phyloP scores from a whole-genome alignment of 2,797 vertebrate species.

The Enteromius thamalakanensis region DNA sequence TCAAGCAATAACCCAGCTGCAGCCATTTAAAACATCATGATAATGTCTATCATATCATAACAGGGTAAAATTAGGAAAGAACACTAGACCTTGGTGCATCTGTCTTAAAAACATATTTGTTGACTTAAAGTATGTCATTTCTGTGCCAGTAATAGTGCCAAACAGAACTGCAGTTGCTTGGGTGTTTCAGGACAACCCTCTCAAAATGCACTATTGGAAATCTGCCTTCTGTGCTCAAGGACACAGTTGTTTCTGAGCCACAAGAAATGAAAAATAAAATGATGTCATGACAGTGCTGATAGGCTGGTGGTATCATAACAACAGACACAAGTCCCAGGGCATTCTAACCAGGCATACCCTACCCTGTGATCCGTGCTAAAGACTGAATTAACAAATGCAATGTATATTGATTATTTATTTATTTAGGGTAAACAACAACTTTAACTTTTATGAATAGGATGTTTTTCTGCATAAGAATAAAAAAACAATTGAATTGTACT shows the following conservation, averaged over 20 bases:
- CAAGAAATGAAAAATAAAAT: constrained; percentile 11
- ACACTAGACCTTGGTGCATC: background rate
- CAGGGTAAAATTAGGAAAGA: background rate
- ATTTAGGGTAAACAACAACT: background rate
- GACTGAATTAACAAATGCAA: background rate
- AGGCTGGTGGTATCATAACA: constrained; percentile 2
- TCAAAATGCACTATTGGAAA: background rate
- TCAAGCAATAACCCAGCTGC: background rate
- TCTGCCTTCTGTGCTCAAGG: background rate
- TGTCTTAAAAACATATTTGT: background rate
- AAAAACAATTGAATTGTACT: background rate
- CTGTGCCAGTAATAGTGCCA: background rate
- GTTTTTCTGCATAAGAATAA: background rate
- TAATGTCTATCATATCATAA: constrained; percentile 51
- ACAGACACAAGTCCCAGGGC: background rate
- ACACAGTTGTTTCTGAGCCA: background rate
- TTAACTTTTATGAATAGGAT: background rate
- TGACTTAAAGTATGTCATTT: background rate
- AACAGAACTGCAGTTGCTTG: background rate
- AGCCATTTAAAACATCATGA: background rate
- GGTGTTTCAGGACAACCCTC: background rate
- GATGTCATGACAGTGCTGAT: background rate
- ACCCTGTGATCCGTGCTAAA: background rate
- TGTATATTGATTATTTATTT: background rate
- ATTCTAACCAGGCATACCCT: background rate